Percentiles rank a stretch among this genome's conserved stretches.
Evolutionary conservation across 2,797 vertebrate species (phyloP).

Genomic region (Salmo trutta): DNA sequence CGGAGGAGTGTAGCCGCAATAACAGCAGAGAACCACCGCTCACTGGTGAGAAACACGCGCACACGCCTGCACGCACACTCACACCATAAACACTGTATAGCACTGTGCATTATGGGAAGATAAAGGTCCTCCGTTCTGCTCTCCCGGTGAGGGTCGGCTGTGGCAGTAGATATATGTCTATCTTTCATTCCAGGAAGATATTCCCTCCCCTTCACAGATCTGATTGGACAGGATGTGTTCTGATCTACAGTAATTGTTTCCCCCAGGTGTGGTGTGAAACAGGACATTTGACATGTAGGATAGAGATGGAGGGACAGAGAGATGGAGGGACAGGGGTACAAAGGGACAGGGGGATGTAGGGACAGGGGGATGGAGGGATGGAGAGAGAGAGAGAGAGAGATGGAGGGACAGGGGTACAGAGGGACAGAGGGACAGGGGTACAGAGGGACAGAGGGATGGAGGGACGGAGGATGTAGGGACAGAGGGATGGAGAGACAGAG

Average conservation of each 20-base stretch:
- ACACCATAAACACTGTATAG: neutral
- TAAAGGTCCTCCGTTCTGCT: neutral
- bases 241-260: neutral
- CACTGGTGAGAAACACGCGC: conserved; percentile 70
- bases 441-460: too few relatives aligned
- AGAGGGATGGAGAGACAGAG: neutral
- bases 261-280: neutral
- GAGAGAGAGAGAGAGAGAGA: too few relatives aligned
- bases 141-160: neutral
- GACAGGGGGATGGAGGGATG: too few relatives aligned
- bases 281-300: too few relatives aligned
- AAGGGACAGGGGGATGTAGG: too few relatives aligned
- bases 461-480: too few relatives aligned
- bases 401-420: too few relatives aligned
- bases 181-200: too few relatives aligned
- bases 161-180: neutral
- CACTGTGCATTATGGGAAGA: neutral
- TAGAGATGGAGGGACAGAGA: neutral
- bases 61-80: neutral
- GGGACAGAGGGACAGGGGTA: too few relatives aligned
- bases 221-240: too few relatives aligned
- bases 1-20: conserved; percentile 84
- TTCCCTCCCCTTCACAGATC: too few relatives aligned
- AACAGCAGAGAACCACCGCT: conserved; percentile 78
- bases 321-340: neutral